phyloP scores from a whole-genome alignment of 2,797 vertebrate genomes.

The Lycodopsis pacificus region DNA sequence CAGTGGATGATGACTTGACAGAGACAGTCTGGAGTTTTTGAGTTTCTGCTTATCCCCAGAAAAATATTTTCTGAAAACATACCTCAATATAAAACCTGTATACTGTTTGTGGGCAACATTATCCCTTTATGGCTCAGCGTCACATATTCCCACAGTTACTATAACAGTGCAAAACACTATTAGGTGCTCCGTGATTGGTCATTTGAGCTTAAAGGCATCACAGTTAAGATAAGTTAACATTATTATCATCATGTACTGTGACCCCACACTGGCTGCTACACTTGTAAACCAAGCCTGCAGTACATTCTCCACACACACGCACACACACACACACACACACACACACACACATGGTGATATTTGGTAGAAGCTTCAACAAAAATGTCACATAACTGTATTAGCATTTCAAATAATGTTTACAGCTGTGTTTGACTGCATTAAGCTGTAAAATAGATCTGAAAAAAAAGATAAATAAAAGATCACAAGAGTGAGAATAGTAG shows the following conservation, averaged over 20 bases:
- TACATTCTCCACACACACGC: neutral
- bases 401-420: slow-evolving; percentile 56
- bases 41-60: neutral
- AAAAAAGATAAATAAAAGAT: neutral
- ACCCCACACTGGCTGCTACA: neutral
- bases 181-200: neutral
- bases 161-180: slow-evolving; percentile 2
- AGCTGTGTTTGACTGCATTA: slow-evolving; percentile 27
- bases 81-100: neutral
- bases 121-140: neutral
- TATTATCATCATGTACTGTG: neutral
- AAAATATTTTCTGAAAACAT: neutral
- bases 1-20: slow-evolving; percentile 27
- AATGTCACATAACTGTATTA: slow-evolving; percentile 36
- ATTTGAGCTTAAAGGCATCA: slow-evolving; percentile 4
- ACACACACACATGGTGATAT: neutral
- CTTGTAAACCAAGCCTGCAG: neutral
- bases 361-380: slow-evolving; percentile 2
- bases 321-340: neutral
- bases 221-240: neutral
- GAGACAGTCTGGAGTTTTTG: neutral
- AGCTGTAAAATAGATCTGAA: slow-evolving; percentile 22
- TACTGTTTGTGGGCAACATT: neutral
- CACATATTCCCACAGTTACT: neutral
- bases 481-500: neutral